Conservation (phyloP, 2,113 vertebrate species). For the Gulo gulo region DNA sequence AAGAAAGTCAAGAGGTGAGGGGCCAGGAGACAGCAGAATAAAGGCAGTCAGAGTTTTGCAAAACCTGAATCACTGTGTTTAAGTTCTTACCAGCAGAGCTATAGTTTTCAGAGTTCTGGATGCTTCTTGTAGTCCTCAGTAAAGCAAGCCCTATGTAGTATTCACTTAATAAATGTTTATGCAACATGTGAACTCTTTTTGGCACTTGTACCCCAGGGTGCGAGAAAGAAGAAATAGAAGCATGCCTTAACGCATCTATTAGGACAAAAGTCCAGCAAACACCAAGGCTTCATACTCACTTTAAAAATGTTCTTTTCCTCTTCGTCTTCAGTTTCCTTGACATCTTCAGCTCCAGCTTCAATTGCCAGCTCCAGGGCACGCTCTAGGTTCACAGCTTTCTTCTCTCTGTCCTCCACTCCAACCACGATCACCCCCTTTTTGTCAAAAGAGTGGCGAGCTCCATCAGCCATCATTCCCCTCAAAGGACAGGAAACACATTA, state of each 20-base stretch:
- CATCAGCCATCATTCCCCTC: conserved; percentile 86
- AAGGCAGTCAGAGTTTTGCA: not conserved
- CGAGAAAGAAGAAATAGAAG: not conserved
- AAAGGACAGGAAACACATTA: not conserved
- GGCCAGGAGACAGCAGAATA: not conserved
- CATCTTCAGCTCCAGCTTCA: conserved; percentile 91
- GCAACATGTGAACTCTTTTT: not conserved
- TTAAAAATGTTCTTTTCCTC: conserved; percentile 86
- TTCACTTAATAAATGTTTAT: not conserved
- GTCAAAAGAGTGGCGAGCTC: conserved; percentile 84
- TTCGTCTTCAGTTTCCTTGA: conserved; percentile 88
- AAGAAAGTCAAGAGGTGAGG: conserved; percentile 30
- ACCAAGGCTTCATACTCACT: conserved; percentile 72
- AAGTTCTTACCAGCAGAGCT: not conserved
- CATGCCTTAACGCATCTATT: not conserved
- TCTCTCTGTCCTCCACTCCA: conserved; percentile 71
- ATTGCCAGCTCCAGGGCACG: conserved; percentile 91
- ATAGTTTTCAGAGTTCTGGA: not conserved
- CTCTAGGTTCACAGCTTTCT: conserved; percentile 80
- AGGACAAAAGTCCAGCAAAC: not conserved
- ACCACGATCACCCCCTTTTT: conserved; percentile 87
- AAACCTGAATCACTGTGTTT: not conserved
- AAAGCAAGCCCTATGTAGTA: not conserved
- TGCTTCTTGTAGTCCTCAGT: not conserved
- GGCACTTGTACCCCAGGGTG: not conserved